Evolutionary conservation across 2,113 vertebrate species (phyloP), one percentile per base, ranked within the genome.

Genomic region (Rhinolophus sinicus): DNA sequence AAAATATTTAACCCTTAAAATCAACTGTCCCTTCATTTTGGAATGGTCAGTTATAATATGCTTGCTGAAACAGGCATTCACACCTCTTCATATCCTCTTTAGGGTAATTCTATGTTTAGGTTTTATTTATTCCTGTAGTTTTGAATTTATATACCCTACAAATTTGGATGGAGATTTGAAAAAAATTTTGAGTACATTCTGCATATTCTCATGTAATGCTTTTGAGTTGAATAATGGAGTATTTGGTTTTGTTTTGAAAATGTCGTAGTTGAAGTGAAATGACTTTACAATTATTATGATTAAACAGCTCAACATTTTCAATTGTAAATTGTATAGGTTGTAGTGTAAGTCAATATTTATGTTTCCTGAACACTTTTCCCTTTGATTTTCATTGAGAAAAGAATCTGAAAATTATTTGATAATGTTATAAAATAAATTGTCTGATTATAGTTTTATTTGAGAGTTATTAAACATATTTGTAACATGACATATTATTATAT

Each of bases 341-440:
- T 38, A 77, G 12, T 67, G 38, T 62, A 62, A 72, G 65, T 86
- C 24, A 64, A 7, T 38, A 60, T 70, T 88, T 94, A 14, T 72
- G 21, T 86, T 83, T 95, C 62, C 33, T 64, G 28, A 89, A 47
- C 80, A 26, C 33, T 33, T 76, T 90, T 67, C 28, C 28, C 14
- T 54, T 40, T 60, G 52, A 33, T 77, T 88, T 50, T 88, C 33
- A 90, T 94, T 64, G 40, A 64, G 73, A 80, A 83, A 78, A 58
- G 13, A 76, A 52, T 91, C 82, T 72, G 77, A 91, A 77, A 93
- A 13, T 72, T 90, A 60, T n/a, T 76, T 95, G 54, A 52, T 85
- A 94, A 91, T 81, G 87, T 75, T 69, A 21, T 77, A 56, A 70
- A 76, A 50, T 62, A 65, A 84, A 35, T 30, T 81, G 92, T 78